A percentile compares a stretch with the other conserved stretches of the same genome.
phyloP scores from a whole-genome alignment of 64 coral and sea anemone genomes.

The Acropora yongei region DNA sequence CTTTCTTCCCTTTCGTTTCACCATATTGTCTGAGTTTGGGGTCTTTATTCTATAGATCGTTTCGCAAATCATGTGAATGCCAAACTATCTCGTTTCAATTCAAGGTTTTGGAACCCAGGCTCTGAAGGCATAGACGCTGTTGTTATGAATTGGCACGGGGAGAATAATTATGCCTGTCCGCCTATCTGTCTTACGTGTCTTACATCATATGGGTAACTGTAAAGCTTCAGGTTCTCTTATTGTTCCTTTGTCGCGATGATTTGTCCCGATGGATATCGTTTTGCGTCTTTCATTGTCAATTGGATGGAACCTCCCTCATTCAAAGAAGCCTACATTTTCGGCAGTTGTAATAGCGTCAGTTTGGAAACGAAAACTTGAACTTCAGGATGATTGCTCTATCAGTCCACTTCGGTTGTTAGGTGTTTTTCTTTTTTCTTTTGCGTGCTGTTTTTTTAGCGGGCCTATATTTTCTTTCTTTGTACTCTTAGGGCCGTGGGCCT shows the following conservation, averaged over 20 bases:
- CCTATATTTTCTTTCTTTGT: slow-evolving; percentile 28
- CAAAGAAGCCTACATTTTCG: slow-evolving; percentile 33
- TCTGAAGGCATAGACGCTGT: slow-evolving; percentile 46
- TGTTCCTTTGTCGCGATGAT: slow-evolving; percentile 59
- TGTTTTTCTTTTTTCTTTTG: slow-evolving; percentile 5
- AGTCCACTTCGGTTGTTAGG: slow-evolving; percentile 43
- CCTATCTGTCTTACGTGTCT: slow-evolving; percentile 56
- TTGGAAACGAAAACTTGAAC: slow-evolving; percentile 57
- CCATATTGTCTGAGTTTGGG: slow-evolving; percentile 56
- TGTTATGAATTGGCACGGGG: slow-evolving; percentile 31
- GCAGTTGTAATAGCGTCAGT: slow-evolving; percentile 14
- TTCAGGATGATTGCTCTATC: slow-evolving; percentile 66
- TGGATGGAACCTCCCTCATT: slow-evolving; percentile 59
- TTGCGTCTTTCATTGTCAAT: slow-evolving; percentile 30
- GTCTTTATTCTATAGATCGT: slow-evolving; percentile 60
- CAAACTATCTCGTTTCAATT: slow-evolving; percentile 52
- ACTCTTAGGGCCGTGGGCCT: slow-evolving; percentile 51
- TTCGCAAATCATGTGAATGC: slow-evolving; percentile 47
- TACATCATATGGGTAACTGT: slow-evolving; percentile 60
- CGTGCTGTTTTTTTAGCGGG: not conserved
- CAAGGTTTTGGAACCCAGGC: slow-evolving; percentile 52
- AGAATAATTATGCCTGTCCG: slow-evolving; percentile 50
- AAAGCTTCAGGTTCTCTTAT: slow-evolving; percentile 46
- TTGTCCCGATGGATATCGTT: slow-evolving; percentile 30
- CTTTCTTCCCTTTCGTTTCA: slow-evolving; percentile 7